Percentiles rank a stretch among this genome's conserved stretches.
These are phyloP conservation scores for Leptopilina clavipes DNA, from an alignment of 1,140 invertebrate species.

Conservation along the genomic window DNA sequence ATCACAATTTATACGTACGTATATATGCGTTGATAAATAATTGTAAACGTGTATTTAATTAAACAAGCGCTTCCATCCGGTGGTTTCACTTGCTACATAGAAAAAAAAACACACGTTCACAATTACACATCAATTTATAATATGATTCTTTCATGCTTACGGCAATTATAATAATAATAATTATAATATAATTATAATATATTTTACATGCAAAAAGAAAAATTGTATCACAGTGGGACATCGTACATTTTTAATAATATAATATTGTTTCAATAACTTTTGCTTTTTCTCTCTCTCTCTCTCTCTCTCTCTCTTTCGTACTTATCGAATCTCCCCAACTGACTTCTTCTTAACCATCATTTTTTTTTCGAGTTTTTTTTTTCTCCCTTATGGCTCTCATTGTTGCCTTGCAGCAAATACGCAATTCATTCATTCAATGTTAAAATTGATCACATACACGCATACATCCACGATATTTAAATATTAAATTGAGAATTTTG, in stretches of 20 bases:
- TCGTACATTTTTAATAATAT: conserved; percentile 73
- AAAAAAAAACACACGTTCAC: conserved; percentile 6
- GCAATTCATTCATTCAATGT: background rate
- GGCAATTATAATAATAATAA: conserved; percentile 57
- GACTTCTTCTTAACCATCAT: conserved; percentile 42
- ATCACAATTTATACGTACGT: conserved; percentile 54
- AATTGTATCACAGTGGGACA: conserved; percentile 74
- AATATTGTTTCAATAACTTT: conserved; percentile 65
- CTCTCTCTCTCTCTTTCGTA: conserved; percentile 22
- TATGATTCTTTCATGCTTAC: conserved; percentile 63
- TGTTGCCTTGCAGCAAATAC: conserved; percentile 45
- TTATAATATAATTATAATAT: conserved; percentile 53
- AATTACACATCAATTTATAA: conserved; percentile 40
- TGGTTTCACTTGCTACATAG: background rate
- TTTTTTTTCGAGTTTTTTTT: conserved; percentile 42
- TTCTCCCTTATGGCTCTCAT: background rate
- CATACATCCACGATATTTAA: conserved; percentile 6
- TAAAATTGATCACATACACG: background rate
- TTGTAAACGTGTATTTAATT: conserved; percentile 7
- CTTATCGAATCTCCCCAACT: conserved; percentile 36
- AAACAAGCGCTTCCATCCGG: conserved; percentile 4
- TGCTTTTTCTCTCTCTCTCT: conserved; percentile 37
- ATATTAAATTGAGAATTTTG: conserved; percentile 10
- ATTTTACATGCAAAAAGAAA: conserved; percentile 74
- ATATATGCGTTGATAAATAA: background rate